Conservation (phyloP, 2,888 invertebrate species). For the Scotopteryx bipunctaria region DNA sequence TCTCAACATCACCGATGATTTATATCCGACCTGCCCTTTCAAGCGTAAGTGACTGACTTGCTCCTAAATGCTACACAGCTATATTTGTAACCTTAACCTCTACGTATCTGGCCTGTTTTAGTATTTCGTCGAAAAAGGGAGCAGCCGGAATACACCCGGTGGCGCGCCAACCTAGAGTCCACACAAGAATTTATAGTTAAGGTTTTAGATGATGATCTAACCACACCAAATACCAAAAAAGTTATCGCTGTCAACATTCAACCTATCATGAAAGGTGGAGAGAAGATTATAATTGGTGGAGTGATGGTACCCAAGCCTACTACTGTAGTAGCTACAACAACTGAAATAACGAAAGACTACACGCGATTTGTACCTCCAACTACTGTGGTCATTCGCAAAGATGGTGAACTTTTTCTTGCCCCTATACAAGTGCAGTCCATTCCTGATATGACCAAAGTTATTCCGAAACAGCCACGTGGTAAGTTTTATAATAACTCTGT, state of each 20-base stretch:
- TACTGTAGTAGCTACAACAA: slow-evolving; percentile 21
- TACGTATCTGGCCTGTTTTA: slow-evolving; percentile 28
- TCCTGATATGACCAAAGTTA: slow-evolving; percentile 29
- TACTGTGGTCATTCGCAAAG: slow-evolving; percentile 37
- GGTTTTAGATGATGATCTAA: slow-evolving; percentile 69
- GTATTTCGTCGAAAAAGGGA: slow-evolving; percentile 62
- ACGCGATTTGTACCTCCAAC: slow-evolving; percentile 67
- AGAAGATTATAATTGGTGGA: slow-evolving; percentile 69
- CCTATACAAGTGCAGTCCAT: slow-evolving; percentile 34
- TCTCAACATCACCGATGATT: slow-evolving; percentile 54
- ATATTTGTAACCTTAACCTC: not conserved
- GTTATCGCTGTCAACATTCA: slow-evolving; percentile 67
- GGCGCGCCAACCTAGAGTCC: slow-evolving; percentile 59
- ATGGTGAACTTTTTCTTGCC: slow-evolving; percentile 37
- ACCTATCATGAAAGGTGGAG: slow-evolving; percentile 48
- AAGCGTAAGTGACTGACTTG: slow-evolving; percentile 58
- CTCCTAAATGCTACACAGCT: not conserved
- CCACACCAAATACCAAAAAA: slow-evolving; percentile 48
- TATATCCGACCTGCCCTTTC: slow-evolving; percentile 52
- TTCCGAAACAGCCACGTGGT: slow-evolving; percentile 40
- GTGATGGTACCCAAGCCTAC: slow-evolving; percentile 52
- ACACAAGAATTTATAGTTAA: slow-evolving; percentile 73
- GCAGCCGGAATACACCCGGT: slow-evolving; percentile 66
- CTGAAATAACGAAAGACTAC: slow-evolving; percentile 52
- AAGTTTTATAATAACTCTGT: slow-evolving; percentile 6